These are phyloP conservation scores for Ephydatia muelleri DNA, from an alignment of 37 sponge, comb jelly and placozoan genomes.

Conservation along the genomic window DNA sequence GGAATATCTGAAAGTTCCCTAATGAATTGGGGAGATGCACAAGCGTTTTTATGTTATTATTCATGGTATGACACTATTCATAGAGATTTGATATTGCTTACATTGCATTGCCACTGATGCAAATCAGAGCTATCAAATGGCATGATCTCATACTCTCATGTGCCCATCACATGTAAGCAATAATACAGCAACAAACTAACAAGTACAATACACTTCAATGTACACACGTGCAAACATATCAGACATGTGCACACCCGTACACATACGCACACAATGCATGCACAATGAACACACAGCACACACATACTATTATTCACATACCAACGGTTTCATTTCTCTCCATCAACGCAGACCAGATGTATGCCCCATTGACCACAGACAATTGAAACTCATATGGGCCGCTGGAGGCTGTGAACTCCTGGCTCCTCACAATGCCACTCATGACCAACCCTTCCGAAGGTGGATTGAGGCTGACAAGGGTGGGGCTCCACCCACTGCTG, in stretches of 20 bases:
- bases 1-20: no score
- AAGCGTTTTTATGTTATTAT: no score
- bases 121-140: no score
- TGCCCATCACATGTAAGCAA: no score
- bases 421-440: background rate
- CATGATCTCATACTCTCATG: no score
- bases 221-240: background rate
- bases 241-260: no score
- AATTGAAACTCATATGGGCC: background rate
- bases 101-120: no score
- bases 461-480: background rate
- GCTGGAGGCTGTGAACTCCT: background rate
- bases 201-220: background rate
- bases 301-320: background rate
- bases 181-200: no score
- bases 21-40: no score
- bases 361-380: background rate
- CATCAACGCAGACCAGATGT: background rate
- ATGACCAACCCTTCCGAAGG: background rate
- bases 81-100: no score
- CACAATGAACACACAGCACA: background rate
- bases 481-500: background rate
- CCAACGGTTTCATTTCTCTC: background rate
- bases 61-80: no score
- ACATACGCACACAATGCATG: background rate